Evolutionary conservation across 2,797 vertebrate genomes (phyloP).

Genomic region (Synanceia verrucosa): DNA sequence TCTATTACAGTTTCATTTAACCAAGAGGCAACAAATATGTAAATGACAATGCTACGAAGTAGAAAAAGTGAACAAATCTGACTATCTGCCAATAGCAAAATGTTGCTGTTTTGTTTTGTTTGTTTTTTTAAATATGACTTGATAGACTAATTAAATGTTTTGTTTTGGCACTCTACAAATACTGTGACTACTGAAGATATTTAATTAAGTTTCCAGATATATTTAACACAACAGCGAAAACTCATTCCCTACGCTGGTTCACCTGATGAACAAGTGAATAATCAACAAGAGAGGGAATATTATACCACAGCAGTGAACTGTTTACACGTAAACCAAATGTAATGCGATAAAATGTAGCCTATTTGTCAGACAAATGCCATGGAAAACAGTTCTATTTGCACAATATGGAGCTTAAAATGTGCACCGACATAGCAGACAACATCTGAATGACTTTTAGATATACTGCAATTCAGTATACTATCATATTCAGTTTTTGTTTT

Average conservation of each 20-base stretch:
- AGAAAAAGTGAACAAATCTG: not conserved
- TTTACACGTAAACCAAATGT: not conserved
- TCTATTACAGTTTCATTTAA: not conserved
- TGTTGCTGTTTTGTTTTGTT: not conserved
- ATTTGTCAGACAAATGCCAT: not conserved
- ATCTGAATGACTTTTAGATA: not conserved
- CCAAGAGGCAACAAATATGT: not conserved
- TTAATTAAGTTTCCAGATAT: not conserved
- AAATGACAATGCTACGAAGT: not conserved
- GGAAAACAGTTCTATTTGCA: not conserved
- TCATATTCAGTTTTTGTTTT: no score
- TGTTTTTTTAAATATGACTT: not conserved
- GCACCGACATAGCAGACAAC: not conserved
- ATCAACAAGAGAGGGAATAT: rapidly evolving
- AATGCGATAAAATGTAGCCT: not conserved
- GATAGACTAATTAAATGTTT: not conserved
- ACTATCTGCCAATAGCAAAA: not conserved
- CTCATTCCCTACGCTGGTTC: not conserved
- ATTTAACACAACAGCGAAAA: not conserved
- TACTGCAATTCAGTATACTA: not conserved
- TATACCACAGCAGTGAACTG: not conserved
- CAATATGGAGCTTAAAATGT: not conserved
- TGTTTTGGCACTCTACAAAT: not conserved
- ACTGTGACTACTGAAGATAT: not conserved
- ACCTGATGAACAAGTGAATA: not conserved